A percentile compares a stretch with the other conserved stretches of the same genome.
These are phyloP conservation scores for Synergus japonicus DNA, from an alignment of 2,888 invertebrate species.

Conservation along the genomic window DNA sequence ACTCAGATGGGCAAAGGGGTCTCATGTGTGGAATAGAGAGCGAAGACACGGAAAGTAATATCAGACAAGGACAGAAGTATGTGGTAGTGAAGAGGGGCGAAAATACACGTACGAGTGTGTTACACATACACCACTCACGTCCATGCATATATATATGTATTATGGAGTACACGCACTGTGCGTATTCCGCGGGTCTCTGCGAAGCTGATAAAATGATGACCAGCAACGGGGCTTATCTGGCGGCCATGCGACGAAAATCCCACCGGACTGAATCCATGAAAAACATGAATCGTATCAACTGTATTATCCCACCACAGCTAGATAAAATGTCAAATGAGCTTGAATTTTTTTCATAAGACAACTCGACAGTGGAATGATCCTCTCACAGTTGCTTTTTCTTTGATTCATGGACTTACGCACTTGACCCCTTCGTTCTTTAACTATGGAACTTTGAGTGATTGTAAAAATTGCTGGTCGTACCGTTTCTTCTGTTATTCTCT, in stretches of 20 bases:
- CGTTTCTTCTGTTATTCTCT: conserved; percentile 47
- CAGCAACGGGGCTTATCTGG: conserved; percentile 52
- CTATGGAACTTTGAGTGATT: conserved; percentile 7
- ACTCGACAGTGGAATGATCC: neutral
- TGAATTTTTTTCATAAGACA: conserved; percentile 5
- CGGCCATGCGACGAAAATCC: conserved; percentile 44
- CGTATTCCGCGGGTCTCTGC: conserved; percentile 45
- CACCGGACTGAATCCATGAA: conserved; percentile 18
- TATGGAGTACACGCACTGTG: conserved; percentile 22
- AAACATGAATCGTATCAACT: conserved; percentile 17
- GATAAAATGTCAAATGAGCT: conserved; percentile 6
- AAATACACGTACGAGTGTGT: conserved; percentile 47
- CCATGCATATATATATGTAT: conserved; percentile 21
- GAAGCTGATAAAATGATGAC: conserved; percentile 50
- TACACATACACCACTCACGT: conserved; percentile 44
- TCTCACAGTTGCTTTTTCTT: neutral
- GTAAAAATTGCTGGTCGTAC: conserved; percentile 42
- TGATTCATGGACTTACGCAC: conserved; percentile 30
- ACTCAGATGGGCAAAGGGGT: conserved; percentile 55
- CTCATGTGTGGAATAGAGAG: conserved; percentile 47
- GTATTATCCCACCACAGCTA: neutral
- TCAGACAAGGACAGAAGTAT: conserved; percentile 49
- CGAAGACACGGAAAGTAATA: conserved; percentile 45
- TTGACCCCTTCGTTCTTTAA: conserved; percentile 31
- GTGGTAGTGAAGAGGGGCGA: conserved; percentile 40